Evolutionary conservation across 2,797 vertebrate species (phyloP).

Genomic region (Fundulus diaphanus): DNA sequence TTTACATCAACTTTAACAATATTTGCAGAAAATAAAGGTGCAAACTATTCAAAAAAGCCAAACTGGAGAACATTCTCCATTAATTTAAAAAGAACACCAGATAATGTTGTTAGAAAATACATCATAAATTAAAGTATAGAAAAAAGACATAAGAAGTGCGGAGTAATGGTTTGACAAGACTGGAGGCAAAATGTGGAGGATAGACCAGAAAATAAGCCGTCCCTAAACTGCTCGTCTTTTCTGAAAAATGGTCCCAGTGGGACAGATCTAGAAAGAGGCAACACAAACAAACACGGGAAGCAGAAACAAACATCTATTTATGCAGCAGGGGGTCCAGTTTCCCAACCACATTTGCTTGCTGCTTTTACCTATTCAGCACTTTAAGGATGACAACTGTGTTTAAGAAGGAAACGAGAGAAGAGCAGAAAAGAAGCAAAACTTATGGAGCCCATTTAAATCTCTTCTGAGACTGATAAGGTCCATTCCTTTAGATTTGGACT

Average conservation of each 20-base stretch:
- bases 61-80: background rate
- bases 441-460: background rate
- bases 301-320: conserved; percentile 82
- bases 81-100: background rate
- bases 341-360: conserved; percentile 59
- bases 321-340: conserved; percentile 74
- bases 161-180: conserved; percentile 26
- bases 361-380: conserved; percentile 76
- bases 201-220: conserved; percentile 49
- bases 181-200: conserved; percentile 16
- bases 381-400: conserved; percentile 63
- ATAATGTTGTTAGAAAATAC: background rate
- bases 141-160: conserved; percentile 8
- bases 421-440: background rate
- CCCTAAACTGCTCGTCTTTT: conserved; percentile 66
- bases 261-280: conserved; percentile 68
- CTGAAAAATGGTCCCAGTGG: conserved; percentile 77
- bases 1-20: background rate
- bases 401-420: conserved; percentile 9
- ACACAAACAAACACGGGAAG: conserved; percentile 75
- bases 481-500: background rate
- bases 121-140: background rate
- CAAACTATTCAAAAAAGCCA: background rate
- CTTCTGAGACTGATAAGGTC: background rate
- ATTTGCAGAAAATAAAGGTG: background rate